Base-by-base conservation (phyloP, 2,113 vertebrate genomes). In the Anolis carolinensis region DNA sequence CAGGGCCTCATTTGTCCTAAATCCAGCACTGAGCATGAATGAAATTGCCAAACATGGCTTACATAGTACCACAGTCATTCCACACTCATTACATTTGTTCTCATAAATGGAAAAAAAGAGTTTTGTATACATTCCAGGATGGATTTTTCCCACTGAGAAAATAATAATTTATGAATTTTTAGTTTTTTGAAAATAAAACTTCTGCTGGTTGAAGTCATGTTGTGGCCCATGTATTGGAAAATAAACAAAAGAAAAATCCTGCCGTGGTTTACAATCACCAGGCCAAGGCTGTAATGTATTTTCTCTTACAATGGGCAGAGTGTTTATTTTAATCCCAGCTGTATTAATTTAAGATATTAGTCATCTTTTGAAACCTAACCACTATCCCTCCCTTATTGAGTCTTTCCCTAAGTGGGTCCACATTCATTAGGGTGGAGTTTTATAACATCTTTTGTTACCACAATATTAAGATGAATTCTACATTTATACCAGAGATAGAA, bases 241-340 rank as follows among this genome's bases (percentile, higher is more conserved):
- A 65, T 80, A 81, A 62, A 65, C 30, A 77, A 67, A 77, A 68
- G 10, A n/a, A 52, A 83, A 34, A 74, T 68, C 83, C 83, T 89
- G 59, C 72, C 72, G 86, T 84, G 81, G 92, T 92, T 95, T 95
- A 91, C 67, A 92, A 36, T 62, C 32, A 30, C 59, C 71, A 30
- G 92, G 92, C 85, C 90, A 91, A 14, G 71, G 90, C 72, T 80
- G 81, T 70, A 77, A 82, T 84, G 34, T 91, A 78, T 87, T 95
- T 93, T 87, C 65, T 44, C 82, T 89, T 91, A 76, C 36, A 84
- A 82, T 75, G 81, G 88, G 85, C 82, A 92, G 81, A 76, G 59
- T 83, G 65, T 93, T 93, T 93, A 72, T 93, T 88, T 79, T 93
- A 93, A 80, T 77, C 82, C 88, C 92, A 95, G 88, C 90, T 94